Percentiles rank a stretch among this genome's conserved stretches.
Evolutionary conservation across 2,797 vertebrate species (phyloP).

Genomic region (Phyllotis vaccarum): DNA sequence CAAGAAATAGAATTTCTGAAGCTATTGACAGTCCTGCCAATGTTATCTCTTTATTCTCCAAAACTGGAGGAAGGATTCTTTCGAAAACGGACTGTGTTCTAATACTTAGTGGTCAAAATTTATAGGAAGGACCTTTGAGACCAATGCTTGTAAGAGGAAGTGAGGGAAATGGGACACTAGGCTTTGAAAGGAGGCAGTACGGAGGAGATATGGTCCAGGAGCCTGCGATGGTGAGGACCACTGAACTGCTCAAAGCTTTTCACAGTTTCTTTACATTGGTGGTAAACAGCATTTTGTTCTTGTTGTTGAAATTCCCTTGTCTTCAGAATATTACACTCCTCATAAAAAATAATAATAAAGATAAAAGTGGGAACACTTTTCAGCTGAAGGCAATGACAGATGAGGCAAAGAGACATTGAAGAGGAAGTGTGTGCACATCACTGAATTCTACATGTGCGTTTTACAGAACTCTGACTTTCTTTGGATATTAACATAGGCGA

Average conservation of each 20-base stretch:
- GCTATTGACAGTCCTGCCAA: not conserved
- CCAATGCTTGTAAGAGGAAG: not conserved
- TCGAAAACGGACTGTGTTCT: not conserved
- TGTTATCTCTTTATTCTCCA: not conserved
- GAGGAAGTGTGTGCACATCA: not conserved
- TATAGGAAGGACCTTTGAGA: not conserved
- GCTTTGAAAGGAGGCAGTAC: not conserved
- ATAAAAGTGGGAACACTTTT: not conserved
- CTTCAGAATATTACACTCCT: not conserved
- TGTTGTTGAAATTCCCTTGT: not conserved
- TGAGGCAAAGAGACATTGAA: not conserved
- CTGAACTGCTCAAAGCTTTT: not conserved
- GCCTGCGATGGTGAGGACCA: not conserved
- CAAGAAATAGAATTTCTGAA: not conserved
- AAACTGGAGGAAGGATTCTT: not conserved
- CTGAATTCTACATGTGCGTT: not conserved
- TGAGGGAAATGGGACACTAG: not conserved
- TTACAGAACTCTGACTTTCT: not conserved
- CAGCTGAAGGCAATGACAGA: not conserved
- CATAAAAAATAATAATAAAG: not conserved
- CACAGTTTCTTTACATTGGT: not conserved
- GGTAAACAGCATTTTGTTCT: not conserved
- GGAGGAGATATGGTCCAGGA: not conserved
- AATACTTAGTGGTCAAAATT: not conserved
- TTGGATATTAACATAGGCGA: not conserved